phyloP scores from a whole-genome alignment of 92 coral and sea anemone species.

The Isaurus tuberculatus region DNA sequence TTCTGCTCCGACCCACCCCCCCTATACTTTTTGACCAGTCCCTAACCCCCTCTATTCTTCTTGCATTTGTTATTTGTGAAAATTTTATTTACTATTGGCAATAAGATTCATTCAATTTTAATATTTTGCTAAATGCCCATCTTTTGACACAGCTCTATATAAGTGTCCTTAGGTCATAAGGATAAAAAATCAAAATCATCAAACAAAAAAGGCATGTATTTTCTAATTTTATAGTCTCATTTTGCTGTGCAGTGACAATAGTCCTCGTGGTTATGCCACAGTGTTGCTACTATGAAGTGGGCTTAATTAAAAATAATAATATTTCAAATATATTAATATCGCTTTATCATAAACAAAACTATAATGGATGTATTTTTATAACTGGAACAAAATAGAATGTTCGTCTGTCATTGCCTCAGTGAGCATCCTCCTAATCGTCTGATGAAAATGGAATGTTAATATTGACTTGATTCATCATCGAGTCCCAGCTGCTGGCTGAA shows the following conservation, averaged over 20 bases:
- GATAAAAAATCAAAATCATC: constrained; percentile 17
- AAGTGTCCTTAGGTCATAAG: background rate
- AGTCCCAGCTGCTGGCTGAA: no score
- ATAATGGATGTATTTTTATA: background rate
- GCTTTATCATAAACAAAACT: background rate
- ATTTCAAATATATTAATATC: no score
- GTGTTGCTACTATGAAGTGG: no score
- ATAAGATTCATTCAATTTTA: constrained; percentile 14
- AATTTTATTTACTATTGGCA: constrained; percentile 16
- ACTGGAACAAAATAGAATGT: constrained; percentile 23
- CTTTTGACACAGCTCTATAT: background rate
- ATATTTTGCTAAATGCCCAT: constrained; percentile 16
- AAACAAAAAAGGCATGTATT: constrained; percentile 18
- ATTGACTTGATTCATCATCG: no score
- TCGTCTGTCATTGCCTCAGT: background rate
- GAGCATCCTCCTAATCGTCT: background rate
- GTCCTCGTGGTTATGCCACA: constrained; percentile 20
- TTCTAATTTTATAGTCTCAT: constrained; percentile 14
- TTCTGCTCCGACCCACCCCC: no score
- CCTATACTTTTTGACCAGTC: no score
- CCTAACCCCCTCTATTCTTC: constrained; percentile 13
- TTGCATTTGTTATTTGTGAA: constrained; percentile 16
- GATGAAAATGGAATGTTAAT: no score
- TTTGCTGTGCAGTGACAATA: constrained; percentile 14
- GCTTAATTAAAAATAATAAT: no score